A percentile compares a stretch with the other conserved stretches of the same genome.
Evolutionary conservation across 1,140 invertebrate species (phyloP).

Genomic region (Bombus fervidus): DNA sequence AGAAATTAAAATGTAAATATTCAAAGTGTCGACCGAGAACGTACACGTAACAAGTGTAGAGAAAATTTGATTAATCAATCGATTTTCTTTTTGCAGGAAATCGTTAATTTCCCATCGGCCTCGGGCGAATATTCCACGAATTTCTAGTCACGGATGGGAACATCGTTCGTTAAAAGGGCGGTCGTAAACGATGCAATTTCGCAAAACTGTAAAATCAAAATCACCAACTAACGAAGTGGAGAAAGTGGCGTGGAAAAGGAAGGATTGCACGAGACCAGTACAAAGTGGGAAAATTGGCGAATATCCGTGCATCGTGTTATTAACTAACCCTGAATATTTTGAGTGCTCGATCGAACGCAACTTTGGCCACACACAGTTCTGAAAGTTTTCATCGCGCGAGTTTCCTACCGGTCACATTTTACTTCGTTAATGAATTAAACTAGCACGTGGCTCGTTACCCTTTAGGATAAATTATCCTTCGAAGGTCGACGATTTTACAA

Average conservation of each 20-base stretch:
- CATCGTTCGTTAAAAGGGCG: constrained; percentile 2
- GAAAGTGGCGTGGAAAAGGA: not conserved
- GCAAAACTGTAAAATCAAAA: constrained; percentile 22
- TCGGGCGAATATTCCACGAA: not conserved
- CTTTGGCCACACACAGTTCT: constrained; percentile 1
- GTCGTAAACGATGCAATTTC: constrained; percentile 17
- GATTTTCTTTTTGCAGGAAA: not conserved
- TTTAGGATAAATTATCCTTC: too few relatives aligned
- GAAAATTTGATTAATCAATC: not conserved
- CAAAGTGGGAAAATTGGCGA: constrained; percentile 33
- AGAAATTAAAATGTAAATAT: not conserved
- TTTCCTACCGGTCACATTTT: constrained; percentile 17
- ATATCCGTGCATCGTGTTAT: constrained; percentile 14
- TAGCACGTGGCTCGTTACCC: too few relatives aligned
- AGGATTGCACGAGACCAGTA: not conserved
- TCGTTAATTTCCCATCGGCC: not conserved
- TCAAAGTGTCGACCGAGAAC: not conserved
- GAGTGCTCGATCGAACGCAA: constrained; percentile 20
- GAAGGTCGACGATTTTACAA: too few relatives aligned
- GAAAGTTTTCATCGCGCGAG: constrained; percentile 19
- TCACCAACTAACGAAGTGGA: constrained; percentile 25
- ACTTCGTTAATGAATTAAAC: constrained; percentile 24
- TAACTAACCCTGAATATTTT: constrained; percentile 45
- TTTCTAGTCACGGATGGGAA: not conserved
- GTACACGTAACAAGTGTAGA: not conserved